These are phyloP conservation scores for Bos taurus DNA, from an alignment of 2,113 vertebrate genomes.

Conservation along the genomic window DNA sequence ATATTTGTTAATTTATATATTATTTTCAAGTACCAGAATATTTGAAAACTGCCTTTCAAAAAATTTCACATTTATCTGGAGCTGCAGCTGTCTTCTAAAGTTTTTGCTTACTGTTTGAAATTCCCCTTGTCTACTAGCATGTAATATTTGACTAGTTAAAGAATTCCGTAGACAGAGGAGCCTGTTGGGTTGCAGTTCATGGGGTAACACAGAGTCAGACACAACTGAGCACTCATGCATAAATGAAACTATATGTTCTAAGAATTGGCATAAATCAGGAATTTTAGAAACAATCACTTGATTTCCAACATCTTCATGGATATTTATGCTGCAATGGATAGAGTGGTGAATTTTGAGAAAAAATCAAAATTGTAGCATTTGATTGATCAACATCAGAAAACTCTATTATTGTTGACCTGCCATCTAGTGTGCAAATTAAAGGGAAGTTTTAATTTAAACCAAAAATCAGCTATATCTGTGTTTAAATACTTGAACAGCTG, in stretches of 20 bases:
- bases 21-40: background rate
- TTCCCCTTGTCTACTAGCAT: background rate
- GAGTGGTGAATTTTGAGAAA: slow-evolving; percentile 14
- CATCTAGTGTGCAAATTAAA: slow-evolving; percentile 69
- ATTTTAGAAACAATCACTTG: background rate
- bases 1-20: background rate
- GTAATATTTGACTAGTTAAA: background rate
- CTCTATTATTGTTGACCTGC: slow-evolving; percentile 54
- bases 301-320: background rate
- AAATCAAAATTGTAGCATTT: slow-evolving; percentile 55
- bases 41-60: slow-evolving; percentile 1
- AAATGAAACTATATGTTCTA: background rate
- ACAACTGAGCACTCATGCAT: background rate
- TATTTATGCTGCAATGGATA: slow-evolving; percentile 46
- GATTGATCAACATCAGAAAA: slow-evolving; percentile 57
- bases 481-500: background rate
- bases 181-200: background rate
- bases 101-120: background rate
- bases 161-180: background rate
- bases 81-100: background rate
- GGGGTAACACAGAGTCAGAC: background rate
- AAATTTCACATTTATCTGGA: background rate
- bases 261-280: background rate
- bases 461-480: background rate
- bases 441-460: background rate